phyloP scores from a whole-genome alignment of 1,140 invertebrate genomes.

The Phymorhynchus buccinoides region DNA sequence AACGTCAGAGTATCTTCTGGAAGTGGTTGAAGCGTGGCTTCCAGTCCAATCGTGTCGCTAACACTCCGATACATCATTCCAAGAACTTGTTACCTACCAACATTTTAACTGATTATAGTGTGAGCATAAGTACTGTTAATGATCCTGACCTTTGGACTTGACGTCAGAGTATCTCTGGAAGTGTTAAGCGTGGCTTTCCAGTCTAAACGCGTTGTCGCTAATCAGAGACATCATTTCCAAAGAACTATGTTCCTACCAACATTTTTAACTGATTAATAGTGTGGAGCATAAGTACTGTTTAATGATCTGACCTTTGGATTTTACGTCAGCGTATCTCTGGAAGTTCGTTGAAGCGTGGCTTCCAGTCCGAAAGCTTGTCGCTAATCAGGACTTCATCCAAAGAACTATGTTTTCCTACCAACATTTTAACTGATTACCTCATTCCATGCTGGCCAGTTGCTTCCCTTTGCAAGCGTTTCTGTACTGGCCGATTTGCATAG shows the following conservation, averaged over 20 bases:
- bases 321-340: slow-evolving; percentile 88
- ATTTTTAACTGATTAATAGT: too few relatives aligned
- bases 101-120: too few relatives aligned
- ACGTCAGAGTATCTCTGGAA: slow-evolving; percentile 91
- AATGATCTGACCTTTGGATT: slow-evolving; percentile 80
- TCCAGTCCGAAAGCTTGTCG: slow-evolving; percentile 77
- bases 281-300: too few relatives aligned
- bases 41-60: slow-evolving; percentile 77
- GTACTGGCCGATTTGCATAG: too few relatives aligned
- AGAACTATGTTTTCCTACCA: too few relatives aligned
- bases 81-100: too few relatives aligned
- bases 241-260: too few relatives aligned
- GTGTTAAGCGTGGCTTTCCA: slow-evolving; percentile 83
- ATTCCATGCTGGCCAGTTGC: too few relatives aligned
- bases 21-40: slow-evolving; percentile 74
- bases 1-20: too few relatives aligned
- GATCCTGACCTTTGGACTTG: slow-evolving; percentile 79
- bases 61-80: slow-evolving; percentile 74
- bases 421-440: too few relatives aligned
- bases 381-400: slow-evolving; percentile 74
- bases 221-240: slow-evolving; percentile 74
- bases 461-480: too few relatives aligned
- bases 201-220: slow-evolving; percentile 75
- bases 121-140: too few relatives aligned
- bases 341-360: slow-evolving; percentile 86